Evolutionary conservation across 2,113 vertebrate species (phyloP).

Genomic region (Smithornis capensis): DNA sequence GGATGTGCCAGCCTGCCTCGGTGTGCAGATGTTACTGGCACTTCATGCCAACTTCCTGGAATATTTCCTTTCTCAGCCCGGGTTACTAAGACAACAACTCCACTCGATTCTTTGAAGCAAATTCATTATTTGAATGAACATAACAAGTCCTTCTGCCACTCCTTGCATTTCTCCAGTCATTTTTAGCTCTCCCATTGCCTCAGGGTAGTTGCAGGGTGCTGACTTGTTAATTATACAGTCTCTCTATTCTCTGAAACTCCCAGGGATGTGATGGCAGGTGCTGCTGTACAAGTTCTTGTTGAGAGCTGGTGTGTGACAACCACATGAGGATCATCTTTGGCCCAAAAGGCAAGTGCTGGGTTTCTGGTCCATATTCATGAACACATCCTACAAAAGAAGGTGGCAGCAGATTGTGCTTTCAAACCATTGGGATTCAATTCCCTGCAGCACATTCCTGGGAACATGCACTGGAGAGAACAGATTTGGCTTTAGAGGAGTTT

Average conservation of each 20-base stretch:
- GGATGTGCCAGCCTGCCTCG: background rate
- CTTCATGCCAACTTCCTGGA: background rate
- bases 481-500: background rate
- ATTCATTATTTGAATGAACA: conserved; percentile 57
- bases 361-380: background rate
- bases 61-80: background rate
- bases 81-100: conserved; percentile 55
- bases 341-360: background rate
- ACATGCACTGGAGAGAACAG: background rate
- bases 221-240: background rate
- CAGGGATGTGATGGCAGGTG: background rate
- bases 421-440: background rate
- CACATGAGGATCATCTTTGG: background rate
- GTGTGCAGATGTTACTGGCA: background rate
- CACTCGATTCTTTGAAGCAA: background rate
- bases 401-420: background rate
- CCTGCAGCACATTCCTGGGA: background rate
- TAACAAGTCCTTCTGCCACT: conserved; percentile 35
- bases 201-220: background rate
- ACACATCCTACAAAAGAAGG: background rate
- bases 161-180: background rate
- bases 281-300: background rate
- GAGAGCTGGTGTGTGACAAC: background rate
- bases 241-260: background rate
- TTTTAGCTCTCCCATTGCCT: background rate